phyloP scores from a whole-genome alignment of 2,797 vertebrate genomes.

The Gallinago nigripennis region DNA sequence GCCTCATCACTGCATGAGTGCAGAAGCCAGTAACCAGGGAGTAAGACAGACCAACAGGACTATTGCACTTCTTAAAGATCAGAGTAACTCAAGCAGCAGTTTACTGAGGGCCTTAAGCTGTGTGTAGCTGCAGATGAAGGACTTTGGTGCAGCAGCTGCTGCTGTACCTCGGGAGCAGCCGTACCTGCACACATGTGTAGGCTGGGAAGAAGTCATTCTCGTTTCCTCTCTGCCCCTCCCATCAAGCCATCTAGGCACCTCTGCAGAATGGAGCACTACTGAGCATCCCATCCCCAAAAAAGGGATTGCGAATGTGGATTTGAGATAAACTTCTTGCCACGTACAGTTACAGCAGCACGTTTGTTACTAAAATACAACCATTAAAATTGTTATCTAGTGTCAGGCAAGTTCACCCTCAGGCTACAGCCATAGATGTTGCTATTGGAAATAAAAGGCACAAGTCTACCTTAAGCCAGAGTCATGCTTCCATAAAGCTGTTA shows the following conservation, averaged over 20 bases:
- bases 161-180: neutral
- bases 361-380: neutral
- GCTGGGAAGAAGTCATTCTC: neutral
- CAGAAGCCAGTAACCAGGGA: neutral
- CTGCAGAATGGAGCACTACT: neutral
- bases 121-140: neutral
- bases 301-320: neutral
- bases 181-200: neutral
- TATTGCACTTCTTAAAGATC: neutral
- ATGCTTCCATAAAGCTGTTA: neutral
- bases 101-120: neutral
- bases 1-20: neutral
- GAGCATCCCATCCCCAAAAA: neutral
- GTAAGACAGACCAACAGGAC: neutral
- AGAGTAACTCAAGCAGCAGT: neutral
- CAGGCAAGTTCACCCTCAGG: neutral
- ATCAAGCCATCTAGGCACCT: neutral
- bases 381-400: neutral
- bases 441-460: neutral
- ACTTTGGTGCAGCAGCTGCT: neutral
- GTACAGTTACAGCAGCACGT: neutral
- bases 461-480: neutral
- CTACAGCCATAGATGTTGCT: neutral
- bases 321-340: neutral
- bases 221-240: neutral